Conservation (phyloP, 2,113 vertebrate genomes). For the Osmerus eperlanus region DNA sequence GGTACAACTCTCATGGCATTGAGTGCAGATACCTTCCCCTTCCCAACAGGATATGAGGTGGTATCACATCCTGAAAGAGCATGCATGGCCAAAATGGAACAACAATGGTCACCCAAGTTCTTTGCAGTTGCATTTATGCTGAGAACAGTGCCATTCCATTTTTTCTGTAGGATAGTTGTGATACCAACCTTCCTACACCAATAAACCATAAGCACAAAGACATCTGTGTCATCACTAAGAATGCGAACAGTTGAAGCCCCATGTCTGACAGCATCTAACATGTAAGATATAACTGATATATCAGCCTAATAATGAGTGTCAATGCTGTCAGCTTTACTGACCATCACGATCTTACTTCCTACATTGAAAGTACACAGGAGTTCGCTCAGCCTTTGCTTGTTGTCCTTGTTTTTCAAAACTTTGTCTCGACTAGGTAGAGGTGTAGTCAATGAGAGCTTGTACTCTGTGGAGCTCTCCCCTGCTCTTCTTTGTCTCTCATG, state of each 20-base stretch:
- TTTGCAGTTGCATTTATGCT: conserved; percentile 14
- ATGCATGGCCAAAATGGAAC: conserved; percentile 15
- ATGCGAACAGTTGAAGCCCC: conserved; percentile 9
- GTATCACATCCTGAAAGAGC: conserved; percentile 16
- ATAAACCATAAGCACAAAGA: conserved; percentile 17
- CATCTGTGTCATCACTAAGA: background rate
- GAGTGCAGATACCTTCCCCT: conserved; percentile 9
- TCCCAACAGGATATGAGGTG: conserved; percentile 15
- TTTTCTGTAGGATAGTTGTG: background rate
- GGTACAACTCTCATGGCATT: conserved; percentile 12
- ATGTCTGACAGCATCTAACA: background rate
- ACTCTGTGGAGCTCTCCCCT: conserved; percentile 3
- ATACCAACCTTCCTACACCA: conserved; percentile 8
- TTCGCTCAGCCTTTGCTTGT: background rate
- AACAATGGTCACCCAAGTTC: conserved; percentile 15
- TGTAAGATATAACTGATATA: no score
- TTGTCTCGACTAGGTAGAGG: background rate
- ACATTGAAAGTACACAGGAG: background rate
- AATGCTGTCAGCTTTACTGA: background rate
- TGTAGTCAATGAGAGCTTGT: conserved; percentile 1
- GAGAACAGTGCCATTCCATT: conserved; percentile 7
- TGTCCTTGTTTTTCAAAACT: conserved; percentile 7
- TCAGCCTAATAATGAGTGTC: conserved; percentile 5
- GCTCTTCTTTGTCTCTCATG: no score
- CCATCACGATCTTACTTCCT: background rate